Conservation (phyloP, 2,888 invertebrate genomes). For the Drosophila tripunctata region DNA sequence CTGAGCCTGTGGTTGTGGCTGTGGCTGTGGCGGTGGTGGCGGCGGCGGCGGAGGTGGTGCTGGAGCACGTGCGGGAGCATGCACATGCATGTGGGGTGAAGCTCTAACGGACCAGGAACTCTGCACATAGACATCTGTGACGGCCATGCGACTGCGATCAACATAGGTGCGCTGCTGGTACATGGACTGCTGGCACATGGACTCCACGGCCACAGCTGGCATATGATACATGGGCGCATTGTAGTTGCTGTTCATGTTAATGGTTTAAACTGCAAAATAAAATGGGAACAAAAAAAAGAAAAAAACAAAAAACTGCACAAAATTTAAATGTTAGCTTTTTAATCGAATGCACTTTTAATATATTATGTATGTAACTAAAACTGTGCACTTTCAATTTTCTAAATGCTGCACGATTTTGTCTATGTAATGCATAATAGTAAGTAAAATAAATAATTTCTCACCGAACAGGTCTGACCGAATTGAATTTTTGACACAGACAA, state of each 20-base stretch:
- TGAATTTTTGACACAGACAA: slow-evolving; percentile 7
- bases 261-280: neutral
- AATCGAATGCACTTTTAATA: neutral
- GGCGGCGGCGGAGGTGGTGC: neutral
- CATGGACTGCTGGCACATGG: slow-evolving; percentile 59
- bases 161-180: slow-evolving; percentile 64
- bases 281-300: neutral
- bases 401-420: neutral
- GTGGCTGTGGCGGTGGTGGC: neutral
- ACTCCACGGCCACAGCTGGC: slow-evolving; percentile 51
- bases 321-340: neutral
- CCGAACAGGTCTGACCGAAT: slow-evolving; percentile 6
- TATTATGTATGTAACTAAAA: neutral
- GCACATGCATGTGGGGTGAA: slow-evolving; percentile 14
- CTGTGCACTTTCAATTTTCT: neutral
- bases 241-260: slow-evolving; percentile 44
- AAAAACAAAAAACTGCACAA: neutral
- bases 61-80: too few species aligned
- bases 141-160: slow-evolving; percentile 53
- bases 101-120: slow-evolving; percentile 60
- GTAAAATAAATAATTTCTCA: slow-evolving; percentile 1
- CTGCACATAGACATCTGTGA: slow-evolving; percentile 58
- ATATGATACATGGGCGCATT: slow-evolving; percentile 46
- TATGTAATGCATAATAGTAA: neutral
- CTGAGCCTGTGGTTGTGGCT: neutral